A percentile compares a stretch with the other conserved stretches of the same genome.
Conservation (phyloP, 2,113 vertebrate genomes). For the Apus apus region DNA sequence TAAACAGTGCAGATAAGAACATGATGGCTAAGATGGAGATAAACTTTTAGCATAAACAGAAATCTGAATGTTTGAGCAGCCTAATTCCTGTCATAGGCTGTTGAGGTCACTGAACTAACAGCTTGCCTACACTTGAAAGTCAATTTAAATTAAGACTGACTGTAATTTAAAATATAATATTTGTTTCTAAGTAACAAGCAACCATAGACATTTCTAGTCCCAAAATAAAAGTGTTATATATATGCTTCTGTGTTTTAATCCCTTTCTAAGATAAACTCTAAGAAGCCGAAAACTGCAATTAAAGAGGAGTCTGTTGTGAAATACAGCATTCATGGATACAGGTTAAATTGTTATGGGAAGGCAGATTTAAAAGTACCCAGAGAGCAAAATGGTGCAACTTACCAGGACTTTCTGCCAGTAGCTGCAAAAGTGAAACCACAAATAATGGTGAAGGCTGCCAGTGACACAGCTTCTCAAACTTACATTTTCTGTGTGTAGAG, state of each 20-base stretch:
- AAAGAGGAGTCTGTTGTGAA: neutral
- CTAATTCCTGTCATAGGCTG: neutral
- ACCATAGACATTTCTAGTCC: neutral
- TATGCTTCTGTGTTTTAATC: neutral
- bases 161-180: neutral
- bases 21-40: neutral
- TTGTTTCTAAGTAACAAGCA: slow-evolving; percentile 34
- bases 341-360: neutral
- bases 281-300: neutral
- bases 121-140: slow-evolving; percentile 32
- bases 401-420: neutral
- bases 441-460: neutral
- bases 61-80: neutral
- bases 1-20: neutral
- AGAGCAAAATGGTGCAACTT: neutral
- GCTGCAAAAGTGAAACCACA: neutral
- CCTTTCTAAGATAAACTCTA: neutral
- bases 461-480: neutral
- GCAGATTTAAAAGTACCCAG: neutral
- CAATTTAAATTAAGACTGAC: slow-evolving; percentile 13
- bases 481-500: neutral
- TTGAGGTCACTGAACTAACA: slow-evolving; percentile 25
- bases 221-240: neutral
- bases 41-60: neutral
- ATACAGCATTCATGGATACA: neutral